Evolutionary conservation across 2,888 invertebrate species (phyloP), one percentile per base, ranked within the genome.

Genomic region (Dinocampus coccinellae): DNA sequence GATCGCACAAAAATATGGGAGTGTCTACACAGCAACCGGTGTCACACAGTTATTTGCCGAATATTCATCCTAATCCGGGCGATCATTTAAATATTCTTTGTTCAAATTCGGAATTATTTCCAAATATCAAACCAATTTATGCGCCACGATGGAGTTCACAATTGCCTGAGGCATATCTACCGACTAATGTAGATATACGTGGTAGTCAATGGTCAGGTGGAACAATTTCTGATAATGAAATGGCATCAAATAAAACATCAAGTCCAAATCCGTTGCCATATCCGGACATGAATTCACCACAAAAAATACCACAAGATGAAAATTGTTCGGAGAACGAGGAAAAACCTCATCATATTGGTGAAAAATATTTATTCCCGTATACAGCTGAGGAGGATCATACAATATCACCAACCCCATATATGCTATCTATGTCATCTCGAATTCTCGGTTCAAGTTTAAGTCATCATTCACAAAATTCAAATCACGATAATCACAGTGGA

Each of bases 301-400:
- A 82, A 39, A 87, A 86, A 63, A 47, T 74, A 39, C 85, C 82
- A 47, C 75, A 78, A 2, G 86, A 86, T 24, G 87, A 87, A n/a
- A 86, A 86, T 75, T 84, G 83, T 67, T 85, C 86, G 1, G 87
- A 86, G 42, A 78, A 80, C 4, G 84, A 84, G 29, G 89, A 89
- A 66, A 89, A 89, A 73, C 82, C 85, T 42, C 93, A 93, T 81
- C 92, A 91, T 77, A 84, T 91, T 11, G 92, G 91, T 71, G 95
- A 95, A 80, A 94, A 94, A 89, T 96, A 95, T 87, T 89, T 93
- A 74, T 95, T 95, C 81, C 95, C 95, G 0, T 95, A 95, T 83
- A 95, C 95, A 78, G 93, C 93, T 90, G 85, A 88, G 87, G 87
- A 86, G 66, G 87, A 87, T 66, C 84, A 85, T 65, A 84, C 86